Conservation (phyloP, 1,140 invertebrate genomes). For the Apis cerana region DNA sequence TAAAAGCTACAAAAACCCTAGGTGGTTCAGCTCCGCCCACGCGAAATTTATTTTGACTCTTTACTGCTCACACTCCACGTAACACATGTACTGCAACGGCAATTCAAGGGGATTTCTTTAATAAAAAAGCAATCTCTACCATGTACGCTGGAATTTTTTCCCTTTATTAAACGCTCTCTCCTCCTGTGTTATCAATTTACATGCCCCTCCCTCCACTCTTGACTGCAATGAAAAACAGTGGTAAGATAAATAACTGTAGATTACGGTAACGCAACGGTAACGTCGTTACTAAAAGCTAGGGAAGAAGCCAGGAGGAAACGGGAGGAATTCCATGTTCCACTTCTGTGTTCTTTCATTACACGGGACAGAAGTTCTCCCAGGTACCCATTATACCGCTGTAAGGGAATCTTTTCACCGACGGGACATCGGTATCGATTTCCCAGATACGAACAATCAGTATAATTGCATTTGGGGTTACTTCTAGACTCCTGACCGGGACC, state of each 20-base stretch:
- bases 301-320: not conserved
- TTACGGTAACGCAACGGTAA: not conserved
- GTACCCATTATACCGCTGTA: not conserved
- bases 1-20: conserved; percentile 27
- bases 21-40: not conserved
- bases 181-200: conserved; percentile 1
- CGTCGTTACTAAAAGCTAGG: conserved; percentile 1
- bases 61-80: not conserved
- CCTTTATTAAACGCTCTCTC: not conserved
- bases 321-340: not conserved
- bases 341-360: conserved; percentile 7
- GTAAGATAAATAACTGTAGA: not conserved
- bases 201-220: not conserved
- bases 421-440: conserved; percentile 16
- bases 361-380: not conserved
- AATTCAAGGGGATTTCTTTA: not conserved
- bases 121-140: not conserved
- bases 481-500: not conserved
- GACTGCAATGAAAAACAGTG: not conserved
- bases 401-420: not conserved
- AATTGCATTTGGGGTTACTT: conserved; percentile 26
- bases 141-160: not conserved
- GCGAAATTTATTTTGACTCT: conserved; percentile 17
- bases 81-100: not conserved
- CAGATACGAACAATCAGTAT: conserved; percentile 13